phyloP scores from a whole-genome alignment of 2,797 vertebrate species.

The Sebastes trivittatus region DNA sequence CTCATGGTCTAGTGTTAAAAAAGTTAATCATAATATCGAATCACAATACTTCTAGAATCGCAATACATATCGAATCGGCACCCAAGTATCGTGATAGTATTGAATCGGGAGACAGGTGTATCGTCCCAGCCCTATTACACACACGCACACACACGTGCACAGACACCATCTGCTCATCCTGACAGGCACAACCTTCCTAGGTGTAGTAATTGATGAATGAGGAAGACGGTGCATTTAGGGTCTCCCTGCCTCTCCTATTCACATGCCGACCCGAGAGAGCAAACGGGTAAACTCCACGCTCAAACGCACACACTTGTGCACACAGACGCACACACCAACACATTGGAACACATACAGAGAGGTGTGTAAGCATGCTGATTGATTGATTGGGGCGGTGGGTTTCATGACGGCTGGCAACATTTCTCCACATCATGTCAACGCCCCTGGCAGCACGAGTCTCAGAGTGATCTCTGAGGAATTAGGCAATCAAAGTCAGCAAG shows the following conservation, averaged over 20 bases:
- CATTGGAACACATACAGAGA: conserved; percentile 27
- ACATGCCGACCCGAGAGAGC: conserved; percentile 29
- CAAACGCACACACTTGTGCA: neutral
- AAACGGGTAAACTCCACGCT: conserved; percentile 20
- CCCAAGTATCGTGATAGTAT: too few relatives aligned
- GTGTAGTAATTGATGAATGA: conserved; percentile 75
- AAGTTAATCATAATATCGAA: too few relatives aligned
- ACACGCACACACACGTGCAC: conserved; percentile 5
- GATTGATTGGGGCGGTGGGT: conserved; percentile 72
- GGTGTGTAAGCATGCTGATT: conserved; percentile 61
- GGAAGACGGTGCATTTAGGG: conserved; percentile 68
- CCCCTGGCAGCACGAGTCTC: conserved; percentile 56
- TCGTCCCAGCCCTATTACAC: too few relatives aligned
- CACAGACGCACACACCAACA: conserved; percentile 18
- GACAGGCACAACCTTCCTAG: conserved; percentile 63
- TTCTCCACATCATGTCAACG: conserved; percentile 72
- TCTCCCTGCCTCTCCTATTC: conserved; percentile 40
- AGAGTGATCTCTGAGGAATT: conserved; percentile 71
- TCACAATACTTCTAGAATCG: too few relatives aligned
- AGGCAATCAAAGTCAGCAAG: conserved; percentile 63
- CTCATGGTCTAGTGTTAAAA: too few relatives aligned
- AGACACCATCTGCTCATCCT: conserved; percentile 61
- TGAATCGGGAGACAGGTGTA: too few relatives aligned
- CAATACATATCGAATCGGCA: too few relatives aligned
- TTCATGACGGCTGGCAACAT: conserved; percentile 76